Evolutionary conservation across 2,888 invertebrate genomes (phyloP).

Genomic region (Drosophila buzzatii): DNA sequence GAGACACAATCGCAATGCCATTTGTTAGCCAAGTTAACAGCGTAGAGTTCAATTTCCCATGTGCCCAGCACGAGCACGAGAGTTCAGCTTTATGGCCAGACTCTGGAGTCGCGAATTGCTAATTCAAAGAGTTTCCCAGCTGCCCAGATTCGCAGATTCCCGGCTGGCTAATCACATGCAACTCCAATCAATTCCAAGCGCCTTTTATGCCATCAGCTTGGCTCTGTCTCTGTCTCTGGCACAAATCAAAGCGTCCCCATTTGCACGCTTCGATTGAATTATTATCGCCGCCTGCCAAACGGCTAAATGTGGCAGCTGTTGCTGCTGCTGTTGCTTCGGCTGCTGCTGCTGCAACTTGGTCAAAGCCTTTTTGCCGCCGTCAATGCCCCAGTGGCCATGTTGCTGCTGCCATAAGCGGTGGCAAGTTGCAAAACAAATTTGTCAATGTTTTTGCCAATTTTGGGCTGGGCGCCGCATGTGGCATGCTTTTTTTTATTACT

Average conservation of each 20-base stretch:
- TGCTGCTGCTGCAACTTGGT: slow-evolving; percentile 24
- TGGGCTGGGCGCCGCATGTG: slow-evolving; percentile 51
- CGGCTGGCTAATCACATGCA: slow-evolving; percentile 73
- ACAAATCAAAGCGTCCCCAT: slow-evolving; percentile 65
- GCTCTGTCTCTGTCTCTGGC: too few relatives aligned
- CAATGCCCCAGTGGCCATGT: slow-evolving; percentile 59
- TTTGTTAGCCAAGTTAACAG: slow-evolving; percentile 43
- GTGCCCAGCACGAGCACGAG: slow-evolving; percentile 1
- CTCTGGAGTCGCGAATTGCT: neutral
- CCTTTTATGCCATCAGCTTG: slow-evolving; percentile 70
- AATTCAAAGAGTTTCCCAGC: slow-evolving; percentile 8
- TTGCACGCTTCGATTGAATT: slow-evolving; percentile 82
- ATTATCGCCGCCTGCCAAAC: slow-evolving; percentile 60
- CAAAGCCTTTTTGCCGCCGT: slow-evolving; percentile 45
- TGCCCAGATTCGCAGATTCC: slow-evolving; percentile 29
- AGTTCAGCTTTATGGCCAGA: slow-evolving; percentile 6
- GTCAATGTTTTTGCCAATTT: slow-evolving; percentile 75
- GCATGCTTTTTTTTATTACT: slow-evolving; percentile 16
- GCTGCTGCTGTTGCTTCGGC: neutral
- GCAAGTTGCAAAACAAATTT: slow-evolving; percentile 78
- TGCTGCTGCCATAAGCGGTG: slow-evolving; percentile 42
- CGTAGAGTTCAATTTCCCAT: slow-evolving; percentile 25
- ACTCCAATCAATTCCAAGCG: slow-evolving; percentile 76
- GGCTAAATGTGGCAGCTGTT: slow-evolving; percentile 16
- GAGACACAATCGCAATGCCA: slow-evolving; percentile 60